Percentiles rank a stretch among this genome's conserved stretches.
These are phyloP conservation scores for Rhipidura dahli DNA, from an alignment of 2,113 vertebrate genomes.

Conservation along the genomic window DNA sequence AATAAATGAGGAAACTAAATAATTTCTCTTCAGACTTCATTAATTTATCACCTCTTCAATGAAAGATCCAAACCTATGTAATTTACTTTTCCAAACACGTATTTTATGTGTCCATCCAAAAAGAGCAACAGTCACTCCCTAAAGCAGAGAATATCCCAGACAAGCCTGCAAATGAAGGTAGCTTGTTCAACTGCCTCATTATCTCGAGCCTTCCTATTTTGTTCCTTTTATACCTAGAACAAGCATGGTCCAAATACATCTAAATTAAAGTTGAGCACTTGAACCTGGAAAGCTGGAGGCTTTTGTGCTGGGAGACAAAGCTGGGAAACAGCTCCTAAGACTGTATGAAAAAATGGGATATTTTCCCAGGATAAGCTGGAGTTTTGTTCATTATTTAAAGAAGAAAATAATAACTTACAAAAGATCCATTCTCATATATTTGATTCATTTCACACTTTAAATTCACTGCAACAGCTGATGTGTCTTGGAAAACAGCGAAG, in stretches of 20 bases:
- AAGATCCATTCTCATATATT: not conserved
- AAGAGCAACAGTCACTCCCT: not conserved
- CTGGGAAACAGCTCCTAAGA: not conserved
- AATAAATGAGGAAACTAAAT: not conserved
- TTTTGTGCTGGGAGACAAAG: not conserved
- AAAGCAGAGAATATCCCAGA: not conserved
- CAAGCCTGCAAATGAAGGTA: not conserved
- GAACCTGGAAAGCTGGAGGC: not conserved
- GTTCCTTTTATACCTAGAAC: not conserved
- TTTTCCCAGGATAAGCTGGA: not conserved
- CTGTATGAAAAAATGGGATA: not conserved
- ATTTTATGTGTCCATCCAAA: not conserved
- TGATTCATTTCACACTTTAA: constrained; percentile 8
- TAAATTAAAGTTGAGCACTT: not conserved
- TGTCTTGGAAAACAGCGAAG: not conserved
- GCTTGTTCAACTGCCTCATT: not conserved
- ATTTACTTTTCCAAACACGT: not conserved
- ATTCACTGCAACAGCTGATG: not conserved
- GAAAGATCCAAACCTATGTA: not conserved
- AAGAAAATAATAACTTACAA: not conserved
- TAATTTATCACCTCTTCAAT: not conserved
- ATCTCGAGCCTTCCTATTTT: not conserved
- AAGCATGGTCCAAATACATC: not conserved
- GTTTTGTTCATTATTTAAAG: not conserved
- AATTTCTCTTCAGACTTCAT: not conserved